Evolutionary conservation across 2,113 vertebrate species (phyloP), one percentile per base, ranked within the genome.

Genomic region (Vireo altiloquus): DNA sequence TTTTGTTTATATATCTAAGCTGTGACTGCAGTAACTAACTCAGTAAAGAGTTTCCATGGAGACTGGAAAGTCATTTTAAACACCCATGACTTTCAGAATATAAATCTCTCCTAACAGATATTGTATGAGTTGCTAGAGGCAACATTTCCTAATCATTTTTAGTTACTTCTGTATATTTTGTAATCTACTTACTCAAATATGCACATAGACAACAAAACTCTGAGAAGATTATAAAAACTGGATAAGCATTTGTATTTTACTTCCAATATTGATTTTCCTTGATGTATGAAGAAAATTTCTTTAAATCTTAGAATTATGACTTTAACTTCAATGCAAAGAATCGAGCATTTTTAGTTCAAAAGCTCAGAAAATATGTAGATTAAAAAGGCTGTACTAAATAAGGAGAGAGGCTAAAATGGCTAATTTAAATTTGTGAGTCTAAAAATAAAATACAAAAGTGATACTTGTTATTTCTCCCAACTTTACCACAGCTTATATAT

Each of bases 41-140:
- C 54, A 84, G 65, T 9, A 74, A 90, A 90, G 59, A 79, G 61
- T 96, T 78, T 91, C 94, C 86, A 93, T 86, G 89, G 92, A 94
- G 92, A 96, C 78, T 21, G 21, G 82, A 94, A 89, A 94, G 47
- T 72, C 2, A 90, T 94, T 95, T 95, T 68, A 92, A 95, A 88
- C 50, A 75, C 30, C 61, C 33, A 13, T 65, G 68, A 72, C 35
- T 92, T 82, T 87, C 72, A 75, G 60, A 69, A 84, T 71, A 86
- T 44, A 87, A 78, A 85, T 69, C 12, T 92, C 42, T 57, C 17
- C 42, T 40, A 70, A 59, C 42, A 92, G 86, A 60, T 88, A 78
- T 3, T 76, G 42, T 52, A 76, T 44, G 15, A 68, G 46, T 82
- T 94, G 42, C 63, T 72, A 72, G 16, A 76, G 44, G 90, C 59